phyloP scores from a whole-genome alignment of 2,888 invertebrate genomes.

The Philereme vetulata region DNA sequence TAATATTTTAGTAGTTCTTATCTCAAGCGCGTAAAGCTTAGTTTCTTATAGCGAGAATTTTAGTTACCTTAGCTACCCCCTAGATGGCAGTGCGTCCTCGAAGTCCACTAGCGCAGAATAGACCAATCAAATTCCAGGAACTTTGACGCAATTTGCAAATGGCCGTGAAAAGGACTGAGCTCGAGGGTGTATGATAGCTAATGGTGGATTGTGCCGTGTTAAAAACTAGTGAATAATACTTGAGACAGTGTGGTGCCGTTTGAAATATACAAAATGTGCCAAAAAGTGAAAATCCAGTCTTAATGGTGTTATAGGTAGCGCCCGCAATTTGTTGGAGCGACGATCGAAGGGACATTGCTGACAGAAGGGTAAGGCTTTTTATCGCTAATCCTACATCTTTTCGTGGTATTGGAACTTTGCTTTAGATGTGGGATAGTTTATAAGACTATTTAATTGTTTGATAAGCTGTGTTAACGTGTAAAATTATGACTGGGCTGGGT shows the following conservation, averaged over 20 bases:
- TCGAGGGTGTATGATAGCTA: conserved; percentile 75
- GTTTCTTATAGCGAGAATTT: conserved; percentile 43
- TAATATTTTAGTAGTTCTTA: conserved; percentile 38
- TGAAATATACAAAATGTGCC: conserved; percentile 79
- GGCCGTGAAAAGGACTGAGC: conserved; percentile 82
- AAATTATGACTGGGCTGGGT: conserved; percentile 43
- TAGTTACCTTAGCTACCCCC: conserved; percentile 47
- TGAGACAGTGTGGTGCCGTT: conserved; percentile 76
- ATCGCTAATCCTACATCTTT: conserved; percentile 50
- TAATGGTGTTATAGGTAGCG: conserved; percentile 78
- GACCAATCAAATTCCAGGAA: conserved; percentile 76
- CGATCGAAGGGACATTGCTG: conserved; percentile 76
- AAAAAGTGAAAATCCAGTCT: conserved; percentile 81
- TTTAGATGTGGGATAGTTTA: conserved; percentile 31
- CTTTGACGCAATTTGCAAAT: conserved; percentile 85
- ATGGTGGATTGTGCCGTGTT: conserved; percentile 77
- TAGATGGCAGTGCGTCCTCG: conserved; percentile 58
- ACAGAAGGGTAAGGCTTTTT: conserved; percentile 78
- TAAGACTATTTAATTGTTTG: conserved; percentile 18
- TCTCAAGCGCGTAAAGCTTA: conserved; percentile 3
- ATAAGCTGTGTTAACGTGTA: conserved; percentile 18
- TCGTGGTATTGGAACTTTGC: conserved; percentile 38
- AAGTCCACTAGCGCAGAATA: conserved; percentile 70
- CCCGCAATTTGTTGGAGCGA: conserved; percentile 75
- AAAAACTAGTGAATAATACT: conserved; percentile 72